Conservation (phyloP, 2,888 invertebrate species). For the Morpho helenor region DNA sequence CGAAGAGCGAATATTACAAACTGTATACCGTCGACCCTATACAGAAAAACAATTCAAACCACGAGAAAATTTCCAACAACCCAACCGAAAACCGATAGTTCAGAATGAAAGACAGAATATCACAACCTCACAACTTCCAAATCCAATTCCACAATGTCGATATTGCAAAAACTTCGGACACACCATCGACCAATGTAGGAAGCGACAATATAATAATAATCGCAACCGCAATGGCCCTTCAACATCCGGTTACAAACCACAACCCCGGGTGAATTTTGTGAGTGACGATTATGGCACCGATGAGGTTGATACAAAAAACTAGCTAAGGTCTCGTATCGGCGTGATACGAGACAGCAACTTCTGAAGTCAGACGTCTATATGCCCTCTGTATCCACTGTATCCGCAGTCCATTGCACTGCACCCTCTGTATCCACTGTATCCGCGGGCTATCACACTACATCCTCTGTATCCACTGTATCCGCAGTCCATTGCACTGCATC, state of each 20-base stretch:
- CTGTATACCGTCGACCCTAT: background rate
- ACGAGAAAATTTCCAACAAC: no score
- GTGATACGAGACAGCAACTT: background rate
- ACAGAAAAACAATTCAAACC: background rate
- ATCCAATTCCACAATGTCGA: slow-evolving; percentile 8
- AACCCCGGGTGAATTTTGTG: background rate
- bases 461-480: slow-evolving; percentile 13
- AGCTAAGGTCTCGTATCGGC: background rate
- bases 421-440: slow-evolving; percentile 11
- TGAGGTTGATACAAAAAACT: slow-evolving; percentile 10
- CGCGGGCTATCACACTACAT: slow-evolving; percentile 20
- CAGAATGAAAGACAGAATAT: background rate
- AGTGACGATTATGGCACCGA: background rate
- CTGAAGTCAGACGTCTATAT: background rate
- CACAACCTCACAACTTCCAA: background rate
- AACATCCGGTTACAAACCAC: slow-evolving; percentile 21
- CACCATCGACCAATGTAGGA: slow-evolving; percentile 15
- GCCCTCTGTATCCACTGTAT: no score
- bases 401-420: no score
- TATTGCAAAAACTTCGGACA: slow-evolving; percentile 22
- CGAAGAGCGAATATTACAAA: slow-evolving; percentile 17
- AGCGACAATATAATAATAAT: slow-evolving; percentile 20
- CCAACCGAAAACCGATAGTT: no score
- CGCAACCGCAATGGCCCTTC: background rate
- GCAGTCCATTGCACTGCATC: slow-evolving; percentile 20